Conservation (phyloP, 1,140 invertebrate species). For the Mesaphorura yosii region DNA sequence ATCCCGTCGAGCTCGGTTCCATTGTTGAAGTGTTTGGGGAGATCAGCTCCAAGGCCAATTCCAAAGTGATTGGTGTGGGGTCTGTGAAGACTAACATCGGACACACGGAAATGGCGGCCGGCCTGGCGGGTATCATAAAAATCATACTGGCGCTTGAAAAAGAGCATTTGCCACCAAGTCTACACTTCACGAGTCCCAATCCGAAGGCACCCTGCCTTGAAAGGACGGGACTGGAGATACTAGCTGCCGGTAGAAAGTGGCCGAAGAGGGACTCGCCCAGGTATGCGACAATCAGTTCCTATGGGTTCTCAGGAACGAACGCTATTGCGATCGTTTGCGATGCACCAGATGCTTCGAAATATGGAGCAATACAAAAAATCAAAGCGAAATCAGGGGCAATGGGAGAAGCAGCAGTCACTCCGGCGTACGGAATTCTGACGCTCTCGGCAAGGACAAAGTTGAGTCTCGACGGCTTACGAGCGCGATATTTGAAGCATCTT, state of each 20-base stretch:
- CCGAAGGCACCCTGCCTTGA: slow-evolving; percentile 7
- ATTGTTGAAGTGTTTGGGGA: slow-evolving; percentile 41
- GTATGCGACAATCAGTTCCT: slow-evolving; percentile 15
- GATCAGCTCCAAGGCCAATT: slow-evolving; percentile 30
- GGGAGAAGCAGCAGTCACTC: no score
- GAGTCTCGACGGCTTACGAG: no score
- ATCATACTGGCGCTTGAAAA: slow-evolving; percentile 4
- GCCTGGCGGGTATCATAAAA: slow-evolving; percentile 10
- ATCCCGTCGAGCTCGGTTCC: slow-evolving; percentile 34
- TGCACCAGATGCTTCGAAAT: no score
- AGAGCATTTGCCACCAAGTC: background rate
- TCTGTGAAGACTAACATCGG: slow-evolving; percentile 50
- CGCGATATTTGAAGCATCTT: no score
- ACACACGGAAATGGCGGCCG: slow-evolving; percentile 43
- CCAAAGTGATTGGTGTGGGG: slow-evolving; percentile 41
- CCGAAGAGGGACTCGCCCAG: background rate
- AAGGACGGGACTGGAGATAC: background rate
- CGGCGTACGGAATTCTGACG: no score
- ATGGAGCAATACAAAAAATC: no score
- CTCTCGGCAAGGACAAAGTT: no score
- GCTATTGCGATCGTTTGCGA: slow-evolving; percentile 14
- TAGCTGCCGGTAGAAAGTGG: background rate
- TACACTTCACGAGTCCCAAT: slow-evolving; percentile 4
- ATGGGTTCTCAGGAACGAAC: slow-evolving; percentile 22
- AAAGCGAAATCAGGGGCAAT: no score